Percentiles rank a stretch among this genome's conserved stretches.
Conservation (phyloP, 2,888 invertebrate species). For the Beris morrisii region DNA sequence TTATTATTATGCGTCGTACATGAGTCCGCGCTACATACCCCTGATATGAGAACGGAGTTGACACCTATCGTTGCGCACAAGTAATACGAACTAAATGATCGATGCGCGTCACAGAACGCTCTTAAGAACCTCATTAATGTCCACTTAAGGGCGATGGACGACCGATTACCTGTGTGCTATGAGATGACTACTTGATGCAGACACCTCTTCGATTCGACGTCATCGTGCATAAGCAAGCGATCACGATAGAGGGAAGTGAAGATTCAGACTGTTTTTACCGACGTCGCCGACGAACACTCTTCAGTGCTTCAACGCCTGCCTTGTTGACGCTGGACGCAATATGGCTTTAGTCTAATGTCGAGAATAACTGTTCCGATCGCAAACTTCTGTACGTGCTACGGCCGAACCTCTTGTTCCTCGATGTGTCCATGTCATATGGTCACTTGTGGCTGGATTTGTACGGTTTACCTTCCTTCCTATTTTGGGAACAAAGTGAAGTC, state of each 20-base stretch:
- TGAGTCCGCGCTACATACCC: too few relatives aligned
- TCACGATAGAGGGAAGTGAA: too few relatives aligned
- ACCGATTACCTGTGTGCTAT: constrained; percentile 9
- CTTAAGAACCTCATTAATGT: constrained; percentile 22
- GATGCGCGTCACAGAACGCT: constrained; percentile 2
- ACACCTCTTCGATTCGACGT: constrained; percentile 2
- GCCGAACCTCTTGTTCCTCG: not conserved
- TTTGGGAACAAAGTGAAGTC: not conserved
- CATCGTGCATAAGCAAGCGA: not conserved
- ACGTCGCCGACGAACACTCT: not conserved
- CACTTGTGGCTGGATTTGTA: not conserved
- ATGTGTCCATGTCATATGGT: too few relatives aligned
- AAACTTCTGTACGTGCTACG: constrained; percentile 19
- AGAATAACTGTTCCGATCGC: constrained; percentile 23
- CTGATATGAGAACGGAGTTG: constrained; percentile 4
- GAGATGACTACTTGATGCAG: constrained; percentile 16
- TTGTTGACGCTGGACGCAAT: not conserved
- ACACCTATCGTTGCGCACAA: constrained; percentile 6
- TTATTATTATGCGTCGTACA: too few relatives aligned
- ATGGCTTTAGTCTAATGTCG: constrained; percentile 7
- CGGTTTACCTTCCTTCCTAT: constrained; percentile 27
- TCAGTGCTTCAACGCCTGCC: not conserved
- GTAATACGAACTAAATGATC: not conserved
- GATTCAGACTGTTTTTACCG: not conserved
- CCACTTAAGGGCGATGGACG: constrained; percentile 9